A percentile compares a stretch with the other conserved stretches of the same genome.
Conservation (phyloP, 2,797 vertebrate genomes). For the Megaceryle alcyon region DNA sequence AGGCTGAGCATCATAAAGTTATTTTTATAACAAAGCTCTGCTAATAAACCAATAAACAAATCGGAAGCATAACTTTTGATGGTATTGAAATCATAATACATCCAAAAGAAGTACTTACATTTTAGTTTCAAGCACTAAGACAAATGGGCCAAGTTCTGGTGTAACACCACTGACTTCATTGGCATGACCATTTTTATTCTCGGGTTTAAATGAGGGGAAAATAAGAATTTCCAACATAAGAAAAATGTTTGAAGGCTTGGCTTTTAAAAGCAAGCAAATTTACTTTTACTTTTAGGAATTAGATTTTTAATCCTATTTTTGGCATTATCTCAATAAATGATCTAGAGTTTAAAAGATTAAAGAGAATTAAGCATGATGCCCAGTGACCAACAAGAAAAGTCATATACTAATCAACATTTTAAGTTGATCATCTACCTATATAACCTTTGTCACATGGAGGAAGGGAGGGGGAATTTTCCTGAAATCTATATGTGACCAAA, state of each 20-base stretch:
- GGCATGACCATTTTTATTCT: background rate
- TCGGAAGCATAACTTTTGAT: background rate
- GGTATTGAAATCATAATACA: background rate
- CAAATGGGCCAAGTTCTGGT: background rate
- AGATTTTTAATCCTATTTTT: constrained; percentile 12
- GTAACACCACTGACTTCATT: background rate
- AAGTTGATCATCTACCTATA: background rate
- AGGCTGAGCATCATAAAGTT: background rate
- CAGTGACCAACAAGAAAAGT: background rate
- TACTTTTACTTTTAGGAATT: background rate
- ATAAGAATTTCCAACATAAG: background rate
- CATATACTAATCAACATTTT: background rate
- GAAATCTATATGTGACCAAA: background rate
- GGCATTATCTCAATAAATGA: background rate
- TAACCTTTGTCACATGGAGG: background rate
- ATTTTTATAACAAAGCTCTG: background rate
- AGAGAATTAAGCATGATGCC: background rate
- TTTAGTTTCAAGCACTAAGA: background rate
- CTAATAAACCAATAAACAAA: background rate
- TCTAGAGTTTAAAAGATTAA: constrained; percentile 5
- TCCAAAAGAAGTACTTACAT: background rate
- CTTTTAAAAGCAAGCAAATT: background rate
- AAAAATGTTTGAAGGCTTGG: background rate
- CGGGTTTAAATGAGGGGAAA: background rate
- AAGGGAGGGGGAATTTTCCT: background rate